Evolutionary conservation across 1,140 invertebrate species (phyloP).

Genomic region (Zophobas atratus): DNA sequence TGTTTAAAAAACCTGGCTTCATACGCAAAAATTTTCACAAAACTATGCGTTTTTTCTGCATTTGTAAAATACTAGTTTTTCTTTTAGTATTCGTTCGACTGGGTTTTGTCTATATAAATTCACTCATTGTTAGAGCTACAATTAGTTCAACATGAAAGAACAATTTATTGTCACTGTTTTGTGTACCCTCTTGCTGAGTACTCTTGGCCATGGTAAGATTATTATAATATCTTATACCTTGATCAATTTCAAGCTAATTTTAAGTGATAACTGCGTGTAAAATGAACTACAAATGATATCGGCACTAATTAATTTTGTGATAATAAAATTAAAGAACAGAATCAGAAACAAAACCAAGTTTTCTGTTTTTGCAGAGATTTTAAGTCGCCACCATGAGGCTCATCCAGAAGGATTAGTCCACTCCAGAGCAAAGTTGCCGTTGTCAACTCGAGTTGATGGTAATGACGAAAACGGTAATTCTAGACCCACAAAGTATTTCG

Average conservation of each 20-base stretch:
- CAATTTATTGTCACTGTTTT: constrained; percentile 3
- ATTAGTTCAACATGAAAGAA: constrained; percentile 3
- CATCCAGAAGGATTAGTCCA: neutral
- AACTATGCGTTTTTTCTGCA: neutral
- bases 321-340: no score
- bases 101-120: neutral
- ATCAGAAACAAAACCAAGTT: neutral
- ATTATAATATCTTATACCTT: neutral
- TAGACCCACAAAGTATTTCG: no score
- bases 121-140: neutral
- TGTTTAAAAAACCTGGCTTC: no score
- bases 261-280: no score
- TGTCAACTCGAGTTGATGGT: neutral
- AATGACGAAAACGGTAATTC: no score
- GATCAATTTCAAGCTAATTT: neutral
- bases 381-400: constrained; percentile 8
- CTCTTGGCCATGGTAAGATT: constrained; percentile 8
- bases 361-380: neutral
- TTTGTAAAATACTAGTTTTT: neutral
- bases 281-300: no score
- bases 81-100: neutral
- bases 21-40: neutral
- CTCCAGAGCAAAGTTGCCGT: neutral
- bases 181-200: constrained; percentile 8
- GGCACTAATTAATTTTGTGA: neutral